Base-by-base conservation (phyloP, 1,140 invertebrate species). In the Heliothis virescens region DNA sequence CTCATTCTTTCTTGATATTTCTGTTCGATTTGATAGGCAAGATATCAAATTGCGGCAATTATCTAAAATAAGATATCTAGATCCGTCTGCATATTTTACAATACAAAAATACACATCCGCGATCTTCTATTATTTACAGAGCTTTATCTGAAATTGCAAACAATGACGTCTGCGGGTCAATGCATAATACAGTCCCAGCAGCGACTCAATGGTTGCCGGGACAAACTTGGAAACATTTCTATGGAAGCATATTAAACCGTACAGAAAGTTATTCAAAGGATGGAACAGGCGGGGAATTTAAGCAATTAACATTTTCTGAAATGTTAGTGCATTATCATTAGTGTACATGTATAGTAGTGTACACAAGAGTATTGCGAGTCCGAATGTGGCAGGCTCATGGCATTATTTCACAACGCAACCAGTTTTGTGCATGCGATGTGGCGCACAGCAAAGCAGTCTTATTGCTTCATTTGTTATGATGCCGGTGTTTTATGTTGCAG, bases 391-490 rank as follows among this genome's bases (percentile, higher is more conserved):
- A 82, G 62, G 74, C 75, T 65, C 76, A 75, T 59, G 79, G 82
- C 83, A 88, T 90, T 89, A 86, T 88, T 86, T 89, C 82, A 85
- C 79, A 73, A 69, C 81, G 79, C 81, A 90, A 90, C 87, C 87
- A 86, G 89, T 90, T 90, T 79, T 81, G 83, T 86, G 82, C 86
- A 84, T 85, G 81, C 84, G 86, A 87, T 85, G 83, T 81, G 85
- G 80, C 84, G 47, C 72, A 65, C 71, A 41, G 75, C 15, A 78
- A 84, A 81, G 83, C 81, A 81, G 80, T 83, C 83, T 87, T 85
- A 88, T 86, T 90, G 86, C 87, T 89, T 85, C 88, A 91, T 89
- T 89, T 88, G 84, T 83, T 87, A 87, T 86, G 74, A 85, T 86
- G 83, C 74, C 80, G 59, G 78, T 81, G 82, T 83, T 89, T 87